Base-by-base conservation (phyloP, 2,797 vertebrate species). In the Botia almorhae region DNA sequence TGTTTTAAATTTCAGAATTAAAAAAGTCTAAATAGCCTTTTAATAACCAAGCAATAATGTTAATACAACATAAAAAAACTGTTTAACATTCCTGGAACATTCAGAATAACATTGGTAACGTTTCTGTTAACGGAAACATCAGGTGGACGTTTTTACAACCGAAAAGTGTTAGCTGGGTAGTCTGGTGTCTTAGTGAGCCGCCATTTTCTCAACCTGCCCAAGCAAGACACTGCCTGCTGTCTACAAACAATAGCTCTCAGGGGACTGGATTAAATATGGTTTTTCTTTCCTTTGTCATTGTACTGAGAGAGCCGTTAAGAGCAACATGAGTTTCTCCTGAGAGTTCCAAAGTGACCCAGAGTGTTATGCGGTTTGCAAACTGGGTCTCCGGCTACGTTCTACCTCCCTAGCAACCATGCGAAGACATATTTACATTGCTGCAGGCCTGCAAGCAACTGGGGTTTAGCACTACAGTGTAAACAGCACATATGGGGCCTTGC, bases 141-240 rank as follows among this genome's bases (percentile, higher is more conserved):
- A 39, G 39, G 4, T 39, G 39, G 7, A 39, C 4, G 7, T 43
- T 43, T 8, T 43, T 43, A 43, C 39, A 43, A 43, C 39, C 39
- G 8, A 43, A 43, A 29, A 29, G 1, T 29, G 29, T 29, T 29
- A 29, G 29, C 29, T 29, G 7, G 7, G 39, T 8, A 43, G 60
- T 72, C 61, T 26, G 2, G 51, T 58, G 61, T 46, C 26, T 2
- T n/a, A 56, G 33, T 21, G 61, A 68, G 50, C 26, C 26, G 8
- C 63, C 53, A 58, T 80, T 80, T 53, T 73, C 26, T 58, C 61
- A 55, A 73, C 39, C 70, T 60, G 61, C 39, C 68, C 70, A 56
- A 60, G 61, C 78, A 74, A 80, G 69, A 72, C 69, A 72, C 64
- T 72, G 19, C 60, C 48, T 16, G 69, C 60, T 80, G 77, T 72